Conservation (phyloP, 2,113 vertebrate genomes). For the Thryonomys swinderianus region DNA sequence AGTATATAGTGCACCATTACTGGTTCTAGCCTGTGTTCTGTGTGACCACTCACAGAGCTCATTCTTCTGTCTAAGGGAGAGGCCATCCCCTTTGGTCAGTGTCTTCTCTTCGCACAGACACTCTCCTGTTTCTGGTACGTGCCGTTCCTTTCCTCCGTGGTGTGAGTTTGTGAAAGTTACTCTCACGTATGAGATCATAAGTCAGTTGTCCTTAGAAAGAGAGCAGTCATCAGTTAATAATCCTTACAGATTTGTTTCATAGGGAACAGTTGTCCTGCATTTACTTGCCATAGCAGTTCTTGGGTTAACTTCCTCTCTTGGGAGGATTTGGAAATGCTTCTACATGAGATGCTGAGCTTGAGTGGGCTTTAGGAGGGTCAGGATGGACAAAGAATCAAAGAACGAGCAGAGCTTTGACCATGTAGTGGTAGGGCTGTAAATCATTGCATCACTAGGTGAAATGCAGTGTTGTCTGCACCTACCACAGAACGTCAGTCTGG, state of each 20-base stretch:
- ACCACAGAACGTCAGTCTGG: background rate
- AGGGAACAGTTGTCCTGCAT: background rate
- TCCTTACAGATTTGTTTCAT: background rate
- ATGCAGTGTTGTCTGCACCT: background rate
- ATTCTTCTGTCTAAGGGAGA: background rate
- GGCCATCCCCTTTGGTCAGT: background rate
- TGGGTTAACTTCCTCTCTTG: background rate
- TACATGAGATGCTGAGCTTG: background rate
- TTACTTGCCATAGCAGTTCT: background rate
- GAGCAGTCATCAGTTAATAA: background rate
- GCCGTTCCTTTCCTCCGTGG: background rate
- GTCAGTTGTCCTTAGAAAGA: slow-evolving; percentile 6
- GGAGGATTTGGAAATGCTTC: background rate
- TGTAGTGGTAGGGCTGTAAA: background rate
- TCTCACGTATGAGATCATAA: background rate
- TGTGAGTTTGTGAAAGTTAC: background rate
- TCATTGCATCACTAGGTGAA: background rate
- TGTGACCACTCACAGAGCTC: too few relatives aligned
- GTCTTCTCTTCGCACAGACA: background rate
- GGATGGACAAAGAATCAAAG: background rate
- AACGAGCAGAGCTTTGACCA: background rate
- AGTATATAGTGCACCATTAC: background rate
- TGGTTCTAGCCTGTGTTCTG: background rate
- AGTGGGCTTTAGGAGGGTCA: background rate
- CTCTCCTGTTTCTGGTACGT: fast-evolving